Percentiles rank a stretch among this genome's conserved stretches.
phyloP scores from a whole-genome alignment of 2,888 invertebrate species.

The Mactromeris polynyma region DNA sequence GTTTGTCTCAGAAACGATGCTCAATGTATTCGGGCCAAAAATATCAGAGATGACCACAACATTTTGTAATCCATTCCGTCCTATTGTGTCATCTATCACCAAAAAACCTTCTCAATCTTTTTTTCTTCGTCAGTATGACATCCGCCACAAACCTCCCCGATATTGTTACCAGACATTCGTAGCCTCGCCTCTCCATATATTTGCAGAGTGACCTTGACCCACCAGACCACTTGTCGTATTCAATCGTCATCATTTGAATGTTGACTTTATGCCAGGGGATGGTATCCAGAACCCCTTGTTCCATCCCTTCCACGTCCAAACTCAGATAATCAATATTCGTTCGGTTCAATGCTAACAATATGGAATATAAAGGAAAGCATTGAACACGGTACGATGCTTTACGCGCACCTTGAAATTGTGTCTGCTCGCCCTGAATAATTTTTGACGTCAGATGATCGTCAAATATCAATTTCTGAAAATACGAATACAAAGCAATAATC shows the following conservation, averaged over 20 bases:
- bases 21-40: too few species aligned
- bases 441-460: background rate
- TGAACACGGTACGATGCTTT: background rate
- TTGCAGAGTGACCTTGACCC: background rate
- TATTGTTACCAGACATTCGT: conserved; percentile 18
- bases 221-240: conserved; percentile 20
- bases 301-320: conserved; percentile 22
- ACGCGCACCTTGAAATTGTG: background rate
- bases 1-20: too few species aligned
- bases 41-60: too few species aligned
- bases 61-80: too few species aligned
- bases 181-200: background rate
- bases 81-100: background rate
- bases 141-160: background rate
- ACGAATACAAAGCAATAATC: background rate
- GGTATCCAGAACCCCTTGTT: conserved; percentile 15
- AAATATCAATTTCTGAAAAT: conserved; percentile 14
- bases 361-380: conserved; percentile 30
- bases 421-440: background rate
- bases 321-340: conserved; percentile 23
- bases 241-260: conserved; percentile 24
- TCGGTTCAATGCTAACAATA: conserved; percentile 22
- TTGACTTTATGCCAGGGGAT: conserved; percentile 25
- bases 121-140: background rate
- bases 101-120: background rate